These are phyloP conservation scores for Malacosoma neustria DNA, from an alignment of 2,888 invertebrate genomes.

Conservation along the genomic window DNA sequence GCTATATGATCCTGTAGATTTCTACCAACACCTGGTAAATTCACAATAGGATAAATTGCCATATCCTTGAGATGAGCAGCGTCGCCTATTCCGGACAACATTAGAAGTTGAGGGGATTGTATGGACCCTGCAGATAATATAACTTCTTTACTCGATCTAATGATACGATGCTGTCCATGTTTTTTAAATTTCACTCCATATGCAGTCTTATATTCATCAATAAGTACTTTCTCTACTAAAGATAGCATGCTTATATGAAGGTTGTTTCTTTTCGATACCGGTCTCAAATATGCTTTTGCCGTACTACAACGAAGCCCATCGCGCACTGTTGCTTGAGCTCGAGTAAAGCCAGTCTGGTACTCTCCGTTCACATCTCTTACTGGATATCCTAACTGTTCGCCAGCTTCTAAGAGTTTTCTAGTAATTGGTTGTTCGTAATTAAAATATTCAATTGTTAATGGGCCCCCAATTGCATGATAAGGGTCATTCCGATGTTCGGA, in stretches of 20 bases:
- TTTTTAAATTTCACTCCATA: constrained; percentile 81
- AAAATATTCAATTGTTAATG: constrained; percentile 82
- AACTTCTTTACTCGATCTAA: constrained; percentile 82
- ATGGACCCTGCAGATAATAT: constrained; percentile 90
- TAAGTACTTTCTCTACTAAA: constrained; percentile 79
- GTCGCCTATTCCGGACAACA: constrained; percentile 90
- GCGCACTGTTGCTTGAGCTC: constrained; percentile 84
- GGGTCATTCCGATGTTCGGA: constrained; percentile 70
- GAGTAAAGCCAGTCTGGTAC: constrained; percentile 85
- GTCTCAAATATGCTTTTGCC: constrained; percentile 86
- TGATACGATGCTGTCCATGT: constrained; percentile 62
- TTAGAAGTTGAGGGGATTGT: constrained; percentile 88
- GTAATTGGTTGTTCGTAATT: constrained; percentile 81
- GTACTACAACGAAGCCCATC: constrained; percentile 89
- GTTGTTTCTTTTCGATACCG: constrained; percentile 79
- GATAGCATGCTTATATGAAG: constrained; percentile 82
- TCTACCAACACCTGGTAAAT: constrained; percentile 83
- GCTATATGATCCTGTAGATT: constrained; percentile 91
- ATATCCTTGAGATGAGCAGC: constrained; percentile 74
- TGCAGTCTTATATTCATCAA: constrained; percentile 77
- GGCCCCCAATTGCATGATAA: constrained; percentile 83
- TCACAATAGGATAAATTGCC: constrained; percentile 74
- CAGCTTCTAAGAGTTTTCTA: constrained; percentile 80
- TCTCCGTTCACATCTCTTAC: constrained; percentile 84
- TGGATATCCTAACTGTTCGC: constrained; percentile 80